Evolutionary conservation across 2,888 invertebrate species (phyloP).

Genomic region (Tinea pellionella): DNA sequence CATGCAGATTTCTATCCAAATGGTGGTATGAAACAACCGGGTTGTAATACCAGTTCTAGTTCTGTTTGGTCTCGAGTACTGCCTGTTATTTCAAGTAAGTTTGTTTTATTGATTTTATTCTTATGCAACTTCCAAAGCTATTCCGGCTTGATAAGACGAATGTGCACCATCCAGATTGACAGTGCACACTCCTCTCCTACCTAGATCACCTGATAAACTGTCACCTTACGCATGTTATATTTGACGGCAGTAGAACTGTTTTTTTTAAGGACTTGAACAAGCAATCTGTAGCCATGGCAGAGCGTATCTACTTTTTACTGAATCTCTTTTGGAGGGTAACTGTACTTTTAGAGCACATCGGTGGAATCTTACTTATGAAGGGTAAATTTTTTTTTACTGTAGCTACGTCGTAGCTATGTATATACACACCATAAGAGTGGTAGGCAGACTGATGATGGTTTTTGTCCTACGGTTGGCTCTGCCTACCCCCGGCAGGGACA

Average conservation of each 20-base stretch:
- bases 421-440: too few species aligned
- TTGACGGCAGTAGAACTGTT: not conserved
- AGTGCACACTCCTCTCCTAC: too few species aligned
- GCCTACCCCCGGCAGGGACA: too few species aligned
- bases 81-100: conserved; percentile 42
- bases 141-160: too few species aligned
- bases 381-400: conserved; percentile 28
- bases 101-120: not conserved
- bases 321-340: conserved; percentile 59
- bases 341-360: conserved; percentile 65
- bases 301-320: conserved; percentile 69
- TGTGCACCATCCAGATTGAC: too few species aligned
- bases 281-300: conserved; percentile 74
- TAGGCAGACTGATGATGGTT: too few species aligned
- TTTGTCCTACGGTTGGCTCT: too few species aligned
- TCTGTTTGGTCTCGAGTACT: conserved; percentile 39
- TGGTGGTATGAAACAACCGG: conserved; percentile 75
- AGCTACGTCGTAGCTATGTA: too few species aligned
- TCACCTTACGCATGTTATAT: too few species aligned
- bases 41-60: conserved; percentile 51
- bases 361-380: conserved; percentile 64
- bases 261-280: conserved; percentile 47
- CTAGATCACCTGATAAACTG: too few species aligned
- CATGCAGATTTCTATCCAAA: conserved; percentile 78
- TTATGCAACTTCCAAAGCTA: too few species aligned